A percentile compares a stretch with the other conserved stretches of the same genome.
Conservation (phyloP, 1,140 invertebrate genomes). For the Neodiprion fabricii region DNA sequence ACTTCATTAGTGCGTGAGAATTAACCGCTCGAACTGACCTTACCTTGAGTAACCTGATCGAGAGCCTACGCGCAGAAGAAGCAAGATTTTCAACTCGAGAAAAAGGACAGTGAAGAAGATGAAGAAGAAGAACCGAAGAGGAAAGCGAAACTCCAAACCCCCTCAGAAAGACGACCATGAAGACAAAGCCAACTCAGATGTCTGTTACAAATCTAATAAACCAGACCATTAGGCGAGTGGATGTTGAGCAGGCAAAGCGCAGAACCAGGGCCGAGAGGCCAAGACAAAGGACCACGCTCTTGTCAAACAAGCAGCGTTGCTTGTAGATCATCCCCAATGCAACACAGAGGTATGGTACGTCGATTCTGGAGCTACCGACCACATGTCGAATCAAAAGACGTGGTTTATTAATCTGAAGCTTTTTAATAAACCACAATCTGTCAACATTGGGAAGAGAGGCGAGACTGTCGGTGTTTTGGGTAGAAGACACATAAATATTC, state of each 20-base stretch:
- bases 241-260: constrained; percentile 10
- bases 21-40: constrained; percentile 30
- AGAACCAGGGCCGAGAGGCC: background rate
- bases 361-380: constrained; percentile 34
- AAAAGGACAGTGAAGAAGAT: constrained; percentile 8
- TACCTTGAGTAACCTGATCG: constrained; percentile 26
- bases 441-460: constrained; percentile 31
- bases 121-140: constrained; percentile 15
- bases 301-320: constrained; percentile 14
- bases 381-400: constrained; percentile 31
- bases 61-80: constrained; percentile 33
- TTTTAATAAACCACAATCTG: constrained; percentile 16
- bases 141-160: background rate
- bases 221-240: constrained; percentile 20
- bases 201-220: constrained; percentile 19
- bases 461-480: constrained; percentile 27
- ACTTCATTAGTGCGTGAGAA: constrained; percentile 41
- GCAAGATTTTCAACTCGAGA: constrained; percentile 20
- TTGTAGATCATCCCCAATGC: background rate
- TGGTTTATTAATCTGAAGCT: constrained; percentile 27
- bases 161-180: background rate
- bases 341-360: constrained; percentile 19
- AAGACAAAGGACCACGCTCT: constrained; percentile 18
- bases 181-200: background rate
- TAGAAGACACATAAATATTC: constrained; percentile 42